phyloP scores from a whole-genome alignment of 2,113 vertebrate species.

The Bettongia penicillata region DNA sequence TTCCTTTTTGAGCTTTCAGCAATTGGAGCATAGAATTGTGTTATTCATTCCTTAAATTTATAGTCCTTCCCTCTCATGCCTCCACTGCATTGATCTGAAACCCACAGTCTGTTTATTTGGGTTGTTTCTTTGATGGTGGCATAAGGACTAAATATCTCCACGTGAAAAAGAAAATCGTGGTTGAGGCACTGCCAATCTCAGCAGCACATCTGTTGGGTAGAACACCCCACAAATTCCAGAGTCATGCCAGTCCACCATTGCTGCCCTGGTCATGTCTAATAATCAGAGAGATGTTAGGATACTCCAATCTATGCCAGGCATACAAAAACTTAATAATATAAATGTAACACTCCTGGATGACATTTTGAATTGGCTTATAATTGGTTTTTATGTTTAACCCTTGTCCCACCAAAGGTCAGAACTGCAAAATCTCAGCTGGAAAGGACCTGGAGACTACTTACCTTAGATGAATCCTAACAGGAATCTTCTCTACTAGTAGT shows the following conservation, averaged over 20 bases:
- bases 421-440: not conserved
- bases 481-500: not conserved
- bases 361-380: not conserved
- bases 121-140: conserved; percentile 20
- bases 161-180: not conserved
- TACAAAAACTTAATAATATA: not conserved
- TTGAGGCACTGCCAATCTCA: not conserved
- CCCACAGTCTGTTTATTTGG: conserved; percentile 18
- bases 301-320: not conserved
- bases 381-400: not conserved
- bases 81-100: conserved; percentile 39
- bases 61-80: conserved; percentile 1
- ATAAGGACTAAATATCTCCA: not conserved
- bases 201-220: not conserved
- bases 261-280: not conserved
- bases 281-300: not conserved
- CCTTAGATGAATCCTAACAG: not conserved
- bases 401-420: not conserved
- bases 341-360: not conserved
- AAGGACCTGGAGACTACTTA: not conserved
- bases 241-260: not conserved
- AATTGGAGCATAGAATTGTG: conserved; percentile 55
- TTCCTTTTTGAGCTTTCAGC: conserved; percentile 63
- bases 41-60: conserved; percentile 49
- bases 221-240: not conserved